phyloP scores from a whole-genome alignment of 1,140 invertebrate species.

The Vanessa atalanta region DNA sequence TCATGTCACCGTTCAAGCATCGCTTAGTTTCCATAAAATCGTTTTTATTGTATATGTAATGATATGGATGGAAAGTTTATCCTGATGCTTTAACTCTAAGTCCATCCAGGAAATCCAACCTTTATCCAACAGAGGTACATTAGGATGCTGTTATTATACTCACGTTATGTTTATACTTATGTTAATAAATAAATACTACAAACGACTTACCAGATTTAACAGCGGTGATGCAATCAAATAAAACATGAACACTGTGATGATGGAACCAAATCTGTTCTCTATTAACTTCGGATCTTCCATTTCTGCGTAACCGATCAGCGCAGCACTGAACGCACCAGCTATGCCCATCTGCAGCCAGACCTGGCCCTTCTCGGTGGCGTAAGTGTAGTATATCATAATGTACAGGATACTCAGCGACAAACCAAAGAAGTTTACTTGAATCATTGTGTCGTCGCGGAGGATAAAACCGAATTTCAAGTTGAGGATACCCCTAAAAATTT shows the following conservation, averaged over 20 bases:
- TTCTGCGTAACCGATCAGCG: conserved; percentile 83
- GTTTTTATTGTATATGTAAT: no score
- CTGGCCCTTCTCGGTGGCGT: conserved; percentile 81
- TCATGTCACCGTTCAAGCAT: no score
- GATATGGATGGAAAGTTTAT: no score
- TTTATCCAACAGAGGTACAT: no score
- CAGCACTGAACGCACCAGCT: conserved; percentile 79
- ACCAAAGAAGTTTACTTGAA: conserved; percentile 87
- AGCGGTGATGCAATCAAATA: conserved; percentile 86
- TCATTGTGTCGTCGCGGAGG: conserved; percentile 86
- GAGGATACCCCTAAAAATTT: conserved; percentile 82
- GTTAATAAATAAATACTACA: background rate
- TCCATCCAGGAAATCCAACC: no score
- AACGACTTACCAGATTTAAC: conserved; percentile 83
- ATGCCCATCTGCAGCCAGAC: conserved; percentile 82
- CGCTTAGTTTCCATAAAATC: no score
- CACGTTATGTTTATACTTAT: no score
- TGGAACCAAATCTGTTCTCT: conserved; percentile 85
- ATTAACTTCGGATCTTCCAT: conserved; percentile 84
- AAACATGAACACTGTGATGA: conserved; percentile 86
- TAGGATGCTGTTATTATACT: no score
- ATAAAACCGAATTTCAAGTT: conserved; percentile 87
- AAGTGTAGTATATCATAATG: conserved; percentile 84
- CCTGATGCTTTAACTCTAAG: no score
- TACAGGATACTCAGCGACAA: conserved; percentile 85